Evolutionary conservation across 2,113 vertebrate genomes (phyloP).

Genomic region (Astatoreochromis straeleni): DNA sequence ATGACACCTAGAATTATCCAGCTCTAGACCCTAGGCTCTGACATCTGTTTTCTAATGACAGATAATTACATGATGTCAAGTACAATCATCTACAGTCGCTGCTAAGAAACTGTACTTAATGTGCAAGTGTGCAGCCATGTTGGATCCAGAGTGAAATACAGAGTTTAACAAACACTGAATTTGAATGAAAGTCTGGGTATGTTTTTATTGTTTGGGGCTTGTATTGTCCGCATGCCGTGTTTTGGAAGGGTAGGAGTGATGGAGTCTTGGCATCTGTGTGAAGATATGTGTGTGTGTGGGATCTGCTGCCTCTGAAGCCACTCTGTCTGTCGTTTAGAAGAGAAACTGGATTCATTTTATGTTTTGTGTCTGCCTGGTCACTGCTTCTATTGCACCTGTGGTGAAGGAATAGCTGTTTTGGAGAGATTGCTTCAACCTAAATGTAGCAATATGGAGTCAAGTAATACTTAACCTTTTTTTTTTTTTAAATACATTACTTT

Average conservation of each 20-base stretch:
- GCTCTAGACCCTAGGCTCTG: conserved; percentile 71
- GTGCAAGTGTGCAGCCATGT: conserved; percentile 20
- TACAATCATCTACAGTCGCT: conserved; percentile 82
- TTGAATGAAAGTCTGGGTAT: background rate
- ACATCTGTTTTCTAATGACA: conserved; percentile 92
- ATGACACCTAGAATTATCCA: conserved; percentile 48
- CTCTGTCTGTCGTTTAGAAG: background rate
- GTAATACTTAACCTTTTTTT: background rate
- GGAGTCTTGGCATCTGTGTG: background rate
- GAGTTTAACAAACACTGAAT: background rate
- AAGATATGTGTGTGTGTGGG: background rate
- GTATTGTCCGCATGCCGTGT: background rate
- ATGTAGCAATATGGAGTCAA: background rate
- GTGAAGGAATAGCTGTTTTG: background rate
- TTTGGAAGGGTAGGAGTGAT: background rate
- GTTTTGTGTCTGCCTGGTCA: background rate
- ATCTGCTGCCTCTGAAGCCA: background rate
- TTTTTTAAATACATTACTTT: background rate
- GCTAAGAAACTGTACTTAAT: conserved; percentile 67
- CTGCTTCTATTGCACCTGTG: background rate
- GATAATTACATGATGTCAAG: conserved; percentile 91
- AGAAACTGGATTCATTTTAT: background rate
- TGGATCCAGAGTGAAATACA: background rate
- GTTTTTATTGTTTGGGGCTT: background rate
- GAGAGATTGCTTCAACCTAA: background rate